Evolutionary conservation across 23 tunicate species (phyloP), one percentile per base, ranked within the genome.

Genomic region (Trididemnum miniatum): DNA sequence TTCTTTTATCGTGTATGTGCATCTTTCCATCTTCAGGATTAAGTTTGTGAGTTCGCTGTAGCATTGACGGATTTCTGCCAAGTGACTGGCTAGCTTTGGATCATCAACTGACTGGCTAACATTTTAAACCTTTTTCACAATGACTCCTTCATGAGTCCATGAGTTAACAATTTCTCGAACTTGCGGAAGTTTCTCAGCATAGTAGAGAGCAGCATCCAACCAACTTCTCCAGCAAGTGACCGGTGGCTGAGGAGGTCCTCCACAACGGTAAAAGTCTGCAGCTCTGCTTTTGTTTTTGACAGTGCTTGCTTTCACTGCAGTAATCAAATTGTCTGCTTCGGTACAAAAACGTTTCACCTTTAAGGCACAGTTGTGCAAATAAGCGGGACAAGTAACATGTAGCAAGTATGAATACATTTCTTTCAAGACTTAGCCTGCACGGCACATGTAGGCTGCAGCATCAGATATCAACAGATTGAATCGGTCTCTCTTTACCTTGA

Each of bases 261-360:
- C 80, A 40, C 80, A 74, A 7, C n/a, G 2, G 35, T 74, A 59
- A 31, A 74, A 74, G 26, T 74, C 60, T 9, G 80, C 59, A 74
- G 80, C 60, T 74, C 80, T 74, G 80, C 80, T 74, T 74, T 60
- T 74, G 30, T 74, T 74, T 60, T 74, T 74, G 80, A 31, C 34
- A 31, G 39, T 40, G 26, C 60, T 74, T 74, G 80, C 80, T 74
- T 74, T 31, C n/a, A 74, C 59, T 74, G 34, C 26, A 24, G 80
- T 60, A 74, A 74, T 74, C 80, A 74, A 74, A 74, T 40, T 74
- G 28, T 74, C 80, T 74, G 39, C 80, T 74, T 74, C 60, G 60
- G 25, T 28, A 31, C 39, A 74, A 31, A 31, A 74, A 49, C 35
- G 15, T 74, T 74, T n/a, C n/a, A n/a, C n/a, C 35, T 74, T 74